Evolutionary conservation across 2,888 invertebrate genomes (phyloP).

Genomic region (Cephus runcator): DNA sequence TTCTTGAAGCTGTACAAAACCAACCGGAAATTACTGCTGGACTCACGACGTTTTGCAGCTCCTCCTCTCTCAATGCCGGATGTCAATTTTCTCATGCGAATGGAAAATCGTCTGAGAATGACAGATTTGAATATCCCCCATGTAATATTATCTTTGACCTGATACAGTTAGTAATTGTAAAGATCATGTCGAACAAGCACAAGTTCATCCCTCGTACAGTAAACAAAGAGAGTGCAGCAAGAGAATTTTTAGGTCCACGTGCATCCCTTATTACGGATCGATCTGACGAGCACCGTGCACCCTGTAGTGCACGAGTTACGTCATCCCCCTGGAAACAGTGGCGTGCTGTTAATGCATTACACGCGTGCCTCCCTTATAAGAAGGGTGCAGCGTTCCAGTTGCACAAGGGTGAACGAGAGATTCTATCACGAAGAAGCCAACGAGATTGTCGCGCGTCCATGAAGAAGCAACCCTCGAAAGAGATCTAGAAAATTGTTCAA

Average conservation of each 20-base stretch:
- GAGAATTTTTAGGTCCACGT: background rate
- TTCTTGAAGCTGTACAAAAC: conserved; percentile 52
- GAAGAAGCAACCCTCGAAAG: background rate
- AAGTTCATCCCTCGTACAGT: background rate
- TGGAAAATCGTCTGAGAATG: conserved; percentile 36
- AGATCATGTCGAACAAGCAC: background rate
- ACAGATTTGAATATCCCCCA: conserved; percentile 44
- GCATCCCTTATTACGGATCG: background rate
- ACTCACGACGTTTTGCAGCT: background rate
- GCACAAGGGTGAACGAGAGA: background rate
- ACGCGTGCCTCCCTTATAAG: background rate
- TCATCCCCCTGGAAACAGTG: background rate
- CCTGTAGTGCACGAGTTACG: background rate
- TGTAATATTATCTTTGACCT: background rate
- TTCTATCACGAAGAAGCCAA: background rate
- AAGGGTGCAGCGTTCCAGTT: background rate
- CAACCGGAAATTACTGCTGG: conserved; percentile 55
- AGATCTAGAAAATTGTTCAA: background rate
- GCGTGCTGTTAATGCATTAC: background rate
- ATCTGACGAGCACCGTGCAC: background rate
- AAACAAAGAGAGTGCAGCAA: background rate
- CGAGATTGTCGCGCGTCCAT: background rate
- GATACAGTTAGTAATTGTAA: background rate
- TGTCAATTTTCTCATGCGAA: background rate
- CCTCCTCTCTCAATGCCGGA: background rate